Evolutionary conservation across 2,113 vertebrate species (phyloP).

Genomic region (Callipepla squamata): DNA sequence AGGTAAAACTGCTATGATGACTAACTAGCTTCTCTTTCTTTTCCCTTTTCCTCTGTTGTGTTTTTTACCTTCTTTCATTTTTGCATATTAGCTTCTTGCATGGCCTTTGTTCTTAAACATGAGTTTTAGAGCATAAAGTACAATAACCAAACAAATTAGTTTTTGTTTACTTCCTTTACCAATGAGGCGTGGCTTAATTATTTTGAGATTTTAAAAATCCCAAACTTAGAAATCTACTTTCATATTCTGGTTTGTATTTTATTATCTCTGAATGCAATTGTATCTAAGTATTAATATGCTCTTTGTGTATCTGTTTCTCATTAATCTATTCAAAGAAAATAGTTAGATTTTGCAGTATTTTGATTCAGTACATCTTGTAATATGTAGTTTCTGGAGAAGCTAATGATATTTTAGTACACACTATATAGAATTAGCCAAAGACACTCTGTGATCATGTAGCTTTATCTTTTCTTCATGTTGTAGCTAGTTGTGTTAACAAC

Average conservation of each 20-base stretch:
- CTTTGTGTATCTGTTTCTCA: not conserved
- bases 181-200: not conserved
- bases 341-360: not conserved
- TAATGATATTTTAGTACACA: not conserved
- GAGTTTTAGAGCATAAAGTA: not conserved
- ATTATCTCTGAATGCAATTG: not conserved
- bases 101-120: accelerated
- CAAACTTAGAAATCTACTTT: not conserved
- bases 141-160: not conserved
- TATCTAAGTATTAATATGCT: not conserved
- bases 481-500: not conserved
- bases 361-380: not conserved
- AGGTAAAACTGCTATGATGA: not conserved
- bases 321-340: not conserved
- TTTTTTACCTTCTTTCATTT: not conserved
- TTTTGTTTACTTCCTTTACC: not conserved
- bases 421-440: not conserved
- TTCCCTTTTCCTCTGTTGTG: not conserved
- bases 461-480: accelerated
- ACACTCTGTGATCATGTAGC: not conserved
- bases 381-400: not conserved
- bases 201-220: not conserved
- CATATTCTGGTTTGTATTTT: not conserved
- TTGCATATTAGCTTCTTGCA: not conserved
- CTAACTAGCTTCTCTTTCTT: not conserved